phyloP scores from a whole-genome alignment of 2,888 invertebrate species.

The Neocrepidodera transversa region DNA sequence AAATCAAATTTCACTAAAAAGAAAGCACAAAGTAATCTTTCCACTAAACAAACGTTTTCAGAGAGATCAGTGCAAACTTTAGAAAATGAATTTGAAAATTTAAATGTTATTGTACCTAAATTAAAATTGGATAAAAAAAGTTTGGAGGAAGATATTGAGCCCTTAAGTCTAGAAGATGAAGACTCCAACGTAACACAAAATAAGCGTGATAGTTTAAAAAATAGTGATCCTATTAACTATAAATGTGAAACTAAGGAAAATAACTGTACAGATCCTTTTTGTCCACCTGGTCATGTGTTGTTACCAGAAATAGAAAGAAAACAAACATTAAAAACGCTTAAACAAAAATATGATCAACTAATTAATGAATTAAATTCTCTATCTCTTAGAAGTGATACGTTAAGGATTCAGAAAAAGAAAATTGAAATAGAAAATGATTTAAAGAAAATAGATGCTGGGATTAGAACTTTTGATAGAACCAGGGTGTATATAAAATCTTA shows the following conservation, averaged over 20 bases:
- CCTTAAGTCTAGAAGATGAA: not conserved
- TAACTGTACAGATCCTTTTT: not conserved
- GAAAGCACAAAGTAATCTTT: not conserved
- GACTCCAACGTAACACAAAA: not conserved
- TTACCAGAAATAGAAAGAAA: slow-evolving; percentile 19
- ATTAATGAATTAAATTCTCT: slow-evolving; percentile 18
- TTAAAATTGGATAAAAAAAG: not conserved
- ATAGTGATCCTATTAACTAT: not conserved
- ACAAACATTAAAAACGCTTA: slow-evolving; percentile 9
- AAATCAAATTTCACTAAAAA: not conserved
- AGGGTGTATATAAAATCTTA: slow-evolving; percentile 14
- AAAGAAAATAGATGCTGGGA: slow-evolving; percentile 10
- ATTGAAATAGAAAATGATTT: slow-evolving; percentile 17
- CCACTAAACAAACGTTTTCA: slow-evolving; percentile 3
- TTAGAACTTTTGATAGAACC: slow-evolving; percentile 16
- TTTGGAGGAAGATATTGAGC: not conserved
- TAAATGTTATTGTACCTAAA: not conserved
- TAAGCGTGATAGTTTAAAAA: no score
- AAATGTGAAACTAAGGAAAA: not conserved
- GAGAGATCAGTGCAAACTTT: slow-evolving; percentile 21
- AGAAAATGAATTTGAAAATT: not conserved
- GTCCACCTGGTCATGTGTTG: slow-evolving; percentile 12
- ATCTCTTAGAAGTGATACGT: slow-evolving; percentile 16
- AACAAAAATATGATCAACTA: slow-evolving; percentile 5
- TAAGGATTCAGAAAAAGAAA: slow-evolving; percentile 7